These are phyloP conservation scores for Aplochiton taeniatus DNA, from an alignment of 2,797 vertebrate genomes.

Conservation along the genomic window DNA sequence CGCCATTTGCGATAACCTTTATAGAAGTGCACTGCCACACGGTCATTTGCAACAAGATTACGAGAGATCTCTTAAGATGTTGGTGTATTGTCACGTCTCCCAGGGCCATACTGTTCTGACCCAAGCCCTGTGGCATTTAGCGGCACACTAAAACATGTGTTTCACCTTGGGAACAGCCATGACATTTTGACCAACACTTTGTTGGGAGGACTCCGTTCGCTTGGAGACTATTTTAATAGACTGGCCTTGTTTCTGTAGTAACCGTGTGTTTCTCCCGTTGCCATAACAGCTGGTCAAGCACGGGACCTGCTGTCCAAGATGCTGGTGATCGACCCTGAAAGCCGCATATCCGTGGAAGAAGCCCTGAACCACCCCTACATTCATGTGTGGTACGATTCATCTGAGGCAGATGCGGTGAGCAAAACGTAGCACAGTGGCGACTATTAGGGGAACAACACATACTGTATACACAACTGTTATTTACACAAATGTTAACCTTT, in stretches of 20 bases:
- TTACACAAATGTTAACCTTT: constrained; percentile 20
- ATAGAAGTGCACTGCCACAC: too few species aligned
- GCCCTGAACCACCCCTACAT: constrained; percentile 95
- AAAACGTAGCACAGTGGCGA: constrained; percentile 18
- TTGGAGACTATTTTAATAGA: constrained; percentile 17
- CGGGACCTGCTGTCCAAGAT: constrained; percentile 96
- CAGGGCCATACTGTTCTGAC: constrained; percentile 20
- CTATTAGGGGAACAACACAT: neutral
- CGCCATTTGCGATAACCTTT: too few species aligned
- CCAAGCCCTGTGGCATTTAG: constrained; percentile 29
- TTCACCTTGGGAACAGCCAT: constrained; percentile 18
- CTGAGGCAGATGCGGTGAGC: constrained; percentile 94
- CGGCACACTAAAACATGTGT: neutral
- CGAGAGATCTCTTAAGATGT: too few species aligned
- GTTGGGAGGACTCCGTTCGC: constrained; percentile 23
- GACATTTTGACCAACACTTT: constrained; percentile 25
- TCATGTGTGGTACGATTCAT: constrained; percentile 94
- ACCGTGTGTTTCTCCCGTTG: constrained; percentile 36
- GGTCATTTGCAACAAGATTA: too few species aligned
- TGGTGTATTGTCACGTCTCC: too few species aligned
- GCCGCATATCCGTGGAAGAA: constrained; percentile 94
- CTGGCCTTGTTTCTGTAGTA: constrained; percentile 42
- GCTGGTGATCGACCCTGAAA: constrained; percentile 95
- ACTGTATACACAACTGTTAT: neutral
- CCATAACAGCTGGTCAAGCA: constrained; percentile 86